Base-by-base conservation (phyloP, 2,888 invertebrate genomes). In the Lycocerus yunnanus region DNA sequence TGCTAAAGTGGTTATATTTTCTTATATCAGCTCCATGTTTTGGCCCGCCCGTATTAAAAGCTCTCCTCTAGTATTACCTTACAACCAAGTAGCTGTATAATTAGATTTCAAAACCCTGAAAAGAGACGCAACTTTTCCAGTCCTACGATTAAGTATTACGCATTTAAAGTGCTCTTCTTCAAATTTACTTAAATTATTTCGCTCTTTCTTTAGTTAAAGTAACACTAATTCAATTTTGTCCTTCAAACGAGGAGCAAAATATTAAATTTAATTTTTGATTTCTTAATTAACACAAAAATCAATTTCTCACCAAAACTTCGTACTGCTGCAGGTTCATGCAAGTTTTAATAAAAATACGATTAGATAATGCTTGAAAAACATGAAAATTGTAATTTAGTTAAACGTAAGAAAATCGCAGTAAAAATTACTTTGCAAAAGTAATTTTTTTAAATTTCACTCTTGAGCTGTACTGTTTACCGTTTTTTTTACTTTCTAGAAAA, bases 1-100 rank as follows among this genome's bases (percentile, higher is more conserved):
- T 75, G 70, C 66, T 72, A 75, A 72, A 72, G 72, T 69, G 69
- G 69, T 72, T 75, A 72, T 75, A 72, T 75, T 75, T 71, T 75
- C 61, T 63, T 63, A 63, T 75, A 72, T 71, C 75, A 75, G 75
- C 72, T 75, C 70, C 72, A 69, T 75, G 75, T 75, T 75, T 75
- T 75, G 75, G 72, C 72, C 75, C 70, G 20, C 70, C 72, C 58
- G 75, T 75, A 75, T 75, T 75, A 75, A 75, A 75, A 75, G 75
- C 75, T 72, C 72, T 43, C 13, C 43, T 72, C 72, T 67, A 65
- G 75, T 72, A 75, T 75, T 75, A 75, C 75, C 75, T 72, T 63
- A 58, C 72, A 75, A 68, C 69, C 75, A 72, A 75, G 75, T 72
- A 75, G 75, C 72, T 68, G 72, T 75, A 72, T 75, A 75, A 75